Evolutionary conservation across 2,888 invertebrate genomes (phyloP).

Genomic region (Acanthosepion esculentum): DNA sequence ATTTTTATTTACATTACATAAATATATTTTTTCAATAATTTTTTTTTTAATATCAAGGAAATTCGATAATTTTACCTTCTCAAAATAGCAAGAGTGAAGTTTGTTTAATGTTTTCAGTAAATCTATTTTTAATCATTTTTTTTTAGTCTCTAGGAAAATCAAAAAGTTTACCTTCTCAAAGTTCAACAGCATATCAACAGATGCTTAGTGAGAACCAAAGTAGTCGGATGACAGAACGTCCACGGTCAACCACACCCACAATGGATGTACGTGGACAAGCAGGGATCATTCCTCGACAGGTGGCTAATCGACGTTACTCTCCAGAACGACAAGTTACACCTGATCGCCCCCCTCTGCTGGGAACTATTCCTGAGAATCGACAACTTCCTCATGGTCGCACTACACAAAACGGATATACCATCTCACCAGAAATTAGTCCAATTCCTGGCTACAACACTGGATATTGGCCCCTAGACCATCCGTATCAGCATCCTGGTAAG

Average conservation of each 20-base stretch:
- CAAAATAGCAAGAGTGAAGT: too few relatives aligned
- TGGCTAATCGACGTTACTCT: conserved; percentile 55
- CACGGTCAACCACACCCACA: conserved; percentile 44
- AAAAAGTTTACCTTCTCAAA: conserved; percentile 47
- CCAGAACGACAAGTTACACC: conserved; percentile 62
- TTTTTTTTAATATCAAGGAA: too few relatives aligned
- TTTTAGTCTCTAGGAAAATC: conserved; percentile 36
- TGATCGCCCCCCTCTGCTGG: conserved; percentile 59
- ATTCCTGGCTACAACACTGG: conserved; percentile 34
- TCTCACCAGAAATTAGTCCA: conserved; percentile 35
- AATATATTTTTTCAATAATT: too few relatives aligned
- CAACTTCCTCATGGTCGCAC: conserved; percentile 54
- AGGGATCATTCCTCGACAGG: conserved; percentile 23
- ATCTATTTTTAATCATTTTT: not conserved
- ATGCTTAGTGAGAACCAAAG: conserved; percentile 54
- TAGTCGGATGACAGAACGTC: conserved; percentile 52
- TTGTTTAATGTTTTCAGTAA: too few relatives aligned
- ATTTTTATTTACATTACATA: too few relatives aligned
- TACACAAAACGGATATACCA: conserved; percentile 40
- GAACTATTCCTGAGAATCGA: conserved; percentile 68
- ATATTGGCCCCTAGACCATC: conserved; percentile 36
- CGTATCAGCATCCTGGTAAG: conserved; percentile 41
- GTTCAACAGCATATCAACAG: conserved; percentile 51
- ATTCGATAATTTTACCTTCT: too few relatives aligned
- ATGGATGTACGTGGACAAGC: conserved; percentile 35